Base-by-base conservation (phyloP, 2,888 invertebrate genomes). In the Coecobrya sp. region DNA sequence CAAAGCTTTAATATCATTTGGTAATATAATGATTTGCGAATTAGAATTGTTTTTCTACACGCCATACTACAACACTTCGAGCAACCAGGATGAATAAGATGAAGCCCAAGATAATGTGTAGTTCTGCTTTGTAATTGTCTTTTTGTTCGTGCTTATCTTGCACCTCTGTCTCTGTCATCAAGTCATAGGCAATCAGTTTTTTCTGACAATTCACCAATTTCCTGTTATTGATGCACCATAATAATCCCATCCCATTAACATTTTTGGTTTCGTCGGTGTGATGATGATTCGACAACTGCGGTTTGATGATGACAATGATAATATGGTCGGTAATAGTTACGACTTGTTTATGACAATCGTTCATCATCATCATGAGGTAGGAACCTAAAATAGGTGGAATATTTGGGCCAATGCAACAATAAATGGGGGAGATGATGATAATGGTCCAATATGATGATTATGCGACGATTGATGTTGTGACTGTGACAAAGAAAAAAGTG, bases 321-420 rank as follows among this genome's bases (percentile, higher is more conserved):
- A 62, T 82, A 22, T 7, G 36, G 42, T 45, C 22, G 62, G 36
- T 82, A 82, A 42, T 59, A 79, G 13, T 59, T 82, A 62, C 22
- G 62, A 55, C 73, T 36, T 70, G n/a, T 36, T 27, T 16, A 19
- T 5, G 30, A n/a, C 36, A 8, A 13, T n/a, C n/a, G 16, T 70
- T 73, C 19, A n/a, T 73, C 42, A 19, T 22, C 25, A 22, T 76
- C 19, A 76, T 13, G 76, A 13, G 45, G 19, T 49, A 45, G 76
- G 27, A 65, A 65, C 16, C n/a, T 0, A 45, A 49, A 25, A 65
- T 42, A 68, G 65, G 65, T 30, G n/a, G 65, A 85, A 65, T 49
- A 85, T 68, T 85, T 85, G 85, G 85, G 85, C 85, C 85, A 85
- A 85, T 85, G 82, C 19, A 82, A 82, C n/a, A 62, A 82, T 42